These are phyloP conservation scores for Sphenodon punctatus DNA, from an alignment of 2,797 vertebrate species.

Conservation along the genomic window DNA sequence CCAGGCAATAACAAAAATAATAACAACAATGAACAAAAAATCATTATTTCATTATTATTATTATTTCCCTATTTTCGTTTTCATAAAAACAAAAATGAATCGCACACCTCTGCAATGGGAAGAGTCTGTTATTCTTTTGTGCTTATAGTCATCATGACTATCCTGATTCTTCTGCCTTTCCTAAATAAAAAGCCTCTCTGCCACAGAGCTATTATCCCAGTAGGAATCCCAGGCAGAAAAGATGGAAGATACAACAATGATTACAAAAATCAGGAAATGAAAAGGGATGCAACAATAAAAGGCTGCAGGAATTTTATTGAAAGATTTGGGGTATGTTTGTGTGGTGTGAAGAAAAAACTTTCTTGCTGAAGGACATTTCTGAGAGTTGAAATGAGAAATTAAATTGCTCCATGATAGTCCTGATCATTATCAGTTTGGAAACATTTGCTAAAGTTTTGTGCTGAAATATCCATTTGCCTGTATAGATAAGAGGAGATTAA, in stretches of 20 bases:
- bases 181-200: background rate
- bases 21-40: too few species aligned
- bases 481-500: background rate
- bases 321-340: background rate
- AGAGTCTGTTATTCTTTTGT: background rate
- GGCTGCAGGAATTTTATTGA: background rate
- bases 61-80: too few species aligned
- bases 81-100: too few species aligned
- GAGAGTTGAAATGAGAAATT: background rate
- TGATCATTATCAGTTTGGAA: background rate
- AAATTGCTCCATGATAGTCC: background rate
- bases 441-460: background rate
- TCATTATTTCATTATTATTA: too few species aligned
- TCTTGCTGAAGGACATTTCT: background rate
- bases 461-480: background rate
- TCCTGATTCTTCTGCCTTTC: background rate
- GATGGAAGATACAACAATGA: background rate
- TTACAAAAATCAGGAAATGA: background rate
- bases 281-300: background rate
- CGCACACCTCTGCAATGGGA: background rate
- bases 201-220: background rate
- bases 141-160: background rate
- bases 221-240: background rate
- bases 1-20: too few species aligned
- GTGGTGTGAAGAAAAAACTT: background rate